Conservation (phyloP, 2,888 invertebrate genomes). For the Rhagonycha fulva region DNA sequence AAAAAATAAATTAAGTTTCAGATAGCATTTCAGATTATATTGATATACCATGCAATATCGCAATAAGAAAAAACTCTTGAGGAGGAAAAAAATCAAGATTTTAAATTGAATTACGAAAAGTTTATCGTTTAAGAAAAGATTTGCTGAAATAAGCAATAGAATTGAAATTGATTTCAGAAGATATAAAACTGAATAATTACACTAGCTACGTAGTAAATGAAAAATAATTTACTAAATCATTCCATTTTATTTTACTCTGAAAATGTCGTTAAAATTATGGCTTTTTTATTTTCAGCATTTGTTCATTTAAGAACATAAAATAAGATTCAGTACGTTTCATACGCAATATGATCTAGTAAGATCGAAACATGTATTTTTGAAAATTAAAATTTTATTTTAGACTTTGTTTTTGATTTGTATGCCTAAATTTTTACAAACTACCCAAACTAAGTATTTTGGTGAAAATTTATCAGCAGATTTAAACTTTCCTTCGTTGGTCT, state of each 20-base stretch:
- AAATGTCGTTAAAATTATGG: neutral
- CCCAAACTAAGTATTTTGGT: neutral
- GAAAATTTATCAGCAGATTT: neutral
- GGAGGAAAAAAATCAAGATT: neutral
- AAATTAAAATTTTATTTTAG: no score
- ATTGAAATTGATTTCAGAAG: neutral
- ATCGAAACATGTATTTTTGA: no score
- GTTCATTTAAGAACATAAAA: no score
- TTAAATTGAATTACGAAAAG: neutral
- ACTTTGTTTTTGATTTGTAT: no score
- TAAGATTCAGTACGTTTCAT: no score
- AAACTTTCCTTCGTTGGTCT: neutral
- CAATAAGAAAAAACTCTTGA: neutral
- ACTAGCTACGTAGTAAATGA: neutral
- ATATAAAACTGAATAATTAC: neutral
- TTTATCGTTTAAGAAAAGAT: neutral
- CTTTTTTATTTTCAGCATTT: no score
- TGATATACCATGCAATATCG: neutral
- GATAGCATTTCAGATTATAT: neutral
- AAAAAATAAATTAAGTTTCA: neutral
- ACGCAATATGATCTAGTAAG: no score
- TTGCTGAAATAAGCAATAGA: neutral
- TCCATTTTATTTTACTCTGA: neutral
- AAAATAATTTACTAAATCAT: neutral
- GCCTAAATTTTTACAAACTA: neutral